Percentiles rank a stretch among this genome's conserved stretches.
These are phyloP conservation scores for Virgularia gustaviana DNA, from an alignment of 92 coral and sea anemone genomes.

Conservation along the genomic window DNA sequence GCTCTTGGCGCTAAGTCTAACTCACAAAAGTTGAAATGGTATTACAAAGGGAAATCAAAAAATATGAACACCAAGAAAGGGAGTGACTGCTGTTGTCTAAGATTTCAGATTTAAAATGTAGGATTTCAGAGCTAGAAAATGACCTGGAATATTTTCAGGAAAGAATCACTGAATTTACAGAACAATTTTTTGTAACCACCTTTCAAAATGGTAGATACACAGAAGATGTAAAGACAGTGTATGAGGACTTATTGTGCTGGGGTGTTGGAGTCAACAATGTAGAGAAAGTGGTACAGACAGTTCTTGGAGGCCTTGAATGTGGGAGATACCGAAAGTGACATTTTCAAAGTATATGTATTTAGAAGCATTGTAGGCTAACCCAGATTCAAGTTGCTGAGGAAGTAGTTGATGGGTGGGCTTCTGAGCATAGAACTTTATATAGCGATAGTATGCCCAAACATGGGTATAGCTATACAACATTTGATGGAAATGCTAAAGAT, in stretches of 20 bases:
- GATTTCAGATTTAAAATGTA: slow-evolving; percentile 13
- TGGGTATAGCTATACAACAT: no score
- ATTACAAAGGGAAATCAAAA: no score
- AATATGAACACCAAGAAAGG: slow-evolving; percentile 11
- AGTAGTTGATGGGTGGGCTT: neutral
- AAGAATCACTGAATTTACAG: slow-evolving; percentile 21
- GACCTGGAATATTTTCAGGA: slow-evolving; percentile 25
- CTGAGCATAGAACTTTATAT: neutral
- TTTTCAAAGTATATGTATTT: no score
- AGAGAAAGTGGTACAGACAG: slow-evolving; percentile 25
- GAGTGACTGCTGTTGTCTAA: slow-evolving; percentile 9
- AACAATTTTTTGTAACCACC: slow-evolving; percentile 29
- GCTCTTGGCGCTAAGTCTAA: no score
- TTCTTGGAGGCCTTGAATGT: neutral
- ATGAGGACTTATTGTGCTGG: slow-evolving; percentile 42
- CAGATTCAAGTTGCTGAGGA: neutral
- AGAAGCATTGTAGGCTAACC: no score
- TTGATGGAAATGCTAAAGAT: no score
- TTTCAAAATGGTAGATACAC: slow-evolving; percentile 33
- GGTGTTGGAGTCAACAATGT: slow-evolving; percentile 43
- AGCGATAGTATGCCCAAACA: neutral
- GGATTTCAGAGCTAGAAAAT: slow-evolving; percentile 22
- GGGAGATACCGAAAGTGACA: no score
- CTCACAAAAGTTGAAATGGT: no score
- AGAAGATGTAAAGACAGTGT: slow-evolving; percentile 31